Evolutionary conservation across 2,888 invertebrate species (phyloP).

Genomic region (Allygus modestus): DNA sequence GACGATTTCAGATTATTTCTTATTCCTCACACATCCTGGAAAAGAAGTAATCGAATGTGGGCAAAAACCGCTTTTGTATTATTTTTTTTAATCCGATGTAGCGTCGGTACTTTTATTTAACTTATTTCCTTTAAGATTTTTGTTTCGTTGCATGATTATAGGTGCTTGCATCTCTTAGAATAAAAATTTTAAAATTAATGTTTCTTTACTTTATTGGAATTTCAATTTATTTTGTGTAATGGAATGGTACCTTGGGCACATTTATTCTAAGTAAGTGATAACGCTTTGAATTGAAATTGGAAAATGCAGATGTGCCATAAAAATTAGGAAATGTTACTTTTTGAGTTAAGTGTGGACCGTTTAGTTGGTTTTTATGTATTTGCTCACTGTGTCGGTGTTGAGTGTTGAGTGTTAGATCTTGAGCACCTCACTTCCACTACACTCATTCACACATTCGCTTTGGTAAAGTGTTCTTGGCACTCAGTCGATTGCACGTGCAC

Average conservation of each 20-base stretch:
- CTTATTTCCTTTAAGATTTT: constrained; percentile 56
- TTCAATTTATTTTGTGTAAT: constrained; percentile 38
- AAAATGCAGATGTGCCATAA: constrained; percentile 56
- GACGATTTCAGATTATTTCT: background rate
- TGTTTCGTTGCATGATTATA: constrained; percentile 42
- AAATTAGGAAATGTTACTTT: constrained; percentile 52
- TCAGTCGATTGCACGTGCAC: background rate
- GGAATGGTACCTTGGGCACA: constrained; percentile 50
- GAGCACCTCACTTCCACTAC: background rate
- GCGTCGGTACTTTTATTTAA: constrained; percentile 57
- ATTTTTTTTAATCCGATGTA: background rate
- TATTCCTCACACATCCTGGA: background rate
- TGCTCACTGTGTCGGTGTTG: constrained; percentile 23
- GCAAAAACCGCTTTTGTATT: constrained; percentile 23
- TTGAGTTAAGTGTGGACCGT: background rate
- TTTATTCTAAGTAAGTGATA: constrained; percentile 36
- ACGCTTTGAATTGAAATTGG: constrained; percentile 46
- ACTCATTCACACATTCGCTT: background rate
- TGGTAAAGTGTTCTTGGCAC: background rate
- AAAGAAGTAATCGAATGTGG: constrained; percentile 17
- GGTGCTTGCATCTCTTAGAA: constrained; percentile 50
- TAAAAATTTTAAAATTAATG: background rate
- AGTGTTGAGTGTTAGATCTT: constrained; percentile 37
- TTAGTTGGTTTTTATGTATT: constrained; percentile 17
- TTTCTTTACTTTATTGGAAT: constrained; percentile 26